Conservation (phyloP, 92 coral and sea anemone genomes). For the Porites lobata region DNA sequence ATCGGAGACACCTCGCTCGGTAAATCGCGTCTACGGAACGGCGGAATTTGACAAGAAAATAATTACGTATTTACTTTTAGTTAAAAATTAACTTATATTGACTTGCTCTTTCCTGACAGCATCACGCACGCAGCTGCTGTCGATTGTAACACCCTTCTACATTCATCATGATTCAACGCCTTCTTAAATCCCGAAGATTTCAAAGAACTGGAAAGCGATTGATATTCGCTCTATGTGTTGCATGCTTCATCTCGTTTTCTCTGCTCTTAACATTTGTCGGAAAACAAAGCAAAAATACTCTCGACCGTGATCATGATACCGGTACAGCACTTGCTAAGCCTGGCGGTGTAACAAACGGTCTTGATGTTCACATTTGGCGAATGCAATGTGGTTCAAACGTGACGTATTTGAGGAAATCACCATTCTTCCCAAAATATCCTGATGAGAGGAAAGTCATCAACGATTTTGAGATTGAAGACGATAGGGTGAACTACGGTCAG, state of each 20-base stretch:
- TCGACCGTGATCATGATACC: too few species aligned
- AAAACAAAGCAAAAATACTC: background rate
- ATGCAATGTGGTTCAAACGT: slow-evolving; percentile 45
- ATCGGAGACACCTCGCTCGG: too few species aligned
- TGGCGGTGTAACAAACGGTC: background rate
- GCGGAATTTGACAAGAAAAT: too few species aligned
- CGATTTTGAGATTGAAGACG: slow-evolving; percentile 22
- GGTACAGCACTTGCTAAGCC: background rate
- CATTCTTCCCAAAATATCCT: slow-evolving; percentile 55
- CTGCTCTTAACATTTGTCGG: background rate
- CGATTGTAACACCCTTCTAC: too few species aligned
- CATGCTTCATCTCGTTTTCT: slow-evolving; percentile 4
- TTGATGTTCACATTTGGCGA: slow-evolving; percentile 58
- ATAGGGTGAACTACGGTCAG: slow-evolving; percentile 50
- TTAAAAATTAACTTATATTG: too few species aligned
- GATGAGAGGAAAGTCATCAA: slow-evolving; percentile 27
- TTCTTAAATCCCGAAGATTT: slow-evolving; percentile 7
- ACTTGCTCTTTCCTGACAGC: too few species aligned
- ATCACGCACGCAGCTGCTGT: too few species aligned
- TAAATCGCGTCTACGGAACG: too few species aligned
- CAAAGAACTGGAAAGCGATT: background rate
- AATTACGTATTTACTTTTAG: too few species aligned
- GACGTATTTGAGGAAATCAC: slow-evolving; percentile 12
- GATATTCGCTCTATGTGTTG: background rate
- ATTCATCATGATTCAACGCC: too few species aligned